Evolutionary conservation across 2,797 vertebrate species (phyloP), one percentile per base, ranked within the genome.

Genomic region (Poeciliopsis paucimaculata): DNA sequence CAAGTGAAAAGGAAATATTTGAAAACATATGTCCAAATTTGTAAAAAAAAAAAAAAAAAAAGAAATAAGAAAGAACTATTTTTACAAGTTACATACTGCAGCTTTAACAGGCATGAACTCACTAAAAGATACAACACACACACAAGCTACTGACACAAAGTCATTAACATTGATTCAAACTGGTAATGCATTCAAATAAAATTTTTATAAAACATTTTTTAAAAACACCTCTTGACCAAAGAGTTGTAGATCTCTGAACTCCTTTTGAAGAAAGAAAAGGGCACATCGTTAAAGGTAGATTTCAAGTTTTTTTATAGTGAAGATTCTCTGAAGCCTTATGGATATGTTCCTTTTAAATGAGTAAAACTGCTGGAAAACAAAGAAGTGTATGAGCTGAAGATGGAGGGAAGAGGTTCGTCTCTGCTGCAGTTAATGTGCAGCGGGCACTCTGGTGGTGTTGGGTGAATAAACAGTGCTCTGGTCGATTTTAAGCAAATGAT

Each of bases 401-500:
- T 75, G 74, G 49, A 43, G 7, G 18, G 18, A 31, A 36, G 51
- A 36, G 36, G 34, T 53, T 26, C 18, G 26, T 55, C 47, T 13
- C 66, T 46, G 16, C 8, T 34, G 66, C 36, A 64, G 60, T 49
- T 41, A 28, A 28, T 51, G 39, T 55, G 64, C 36, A 43, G 16
- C 11, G 1, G 45, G 28, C 5, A 28, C 55, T 60, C 55, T 76
- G 57, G 43, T 20, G 20, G n/a, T 46, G 57, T 62, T 23, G 57
- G 62, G 46, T 39, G 47, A 77, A 70, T 28, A 68, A 77, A 77
- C 20, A 68, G 31, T 2, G 10, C 62, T 26, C 16, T 55, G 66
- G 76, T 72, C 66, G 51, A 72, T 55, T 71, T 53, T 53, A 53
- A 70, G 64, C 76, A 77, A 77, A 77, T 55, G 64, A 55, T 53